Base-by-base conservation (phyloP, 2,888 invertebrate genomes). In the Eurois occulta region DNA sequence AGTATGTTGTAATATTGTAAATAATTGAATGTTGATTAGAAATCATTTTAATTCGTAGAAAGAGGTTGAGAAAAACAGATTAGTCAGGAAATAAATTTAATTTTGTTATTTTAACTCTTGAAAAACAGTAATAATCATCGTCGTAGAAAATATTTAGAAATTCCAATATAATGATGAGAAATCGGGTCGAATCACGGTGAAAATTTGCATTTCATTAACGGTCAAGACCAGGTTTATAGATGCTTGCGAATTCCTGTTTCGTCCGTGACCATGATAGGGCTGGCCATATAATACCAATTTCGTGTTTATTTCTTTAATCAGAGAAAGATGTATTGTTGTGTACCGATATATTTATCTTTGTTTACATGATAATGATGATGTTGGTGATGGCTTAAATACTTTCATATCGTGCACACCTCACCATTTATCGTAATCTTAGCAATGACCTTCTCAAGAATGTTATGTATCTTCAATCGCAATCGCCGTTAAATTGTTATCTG, bases 361-460 rank as follows among this genome's bases (percentile, higher is more conserved):
- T 68, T 48, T 66, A 46, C 4, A 62, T n/a, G n/a, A 65, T 65
- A 65, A 41, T 18, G 4, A 21, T 66, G 6, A 24, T 65, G 16
- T 32, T 52, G n/a, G 41, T 52, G 41, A 18, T 72, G 2, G 16
- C 16, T 38, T 55, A 21, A 58, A 28, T 16, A 41, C 10, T 18
- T 28, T n/a, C n/a, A 66, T 80, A 79, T 73, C 67, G 24, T 24
- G 8, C 32, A 38, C 10, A 74, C 6, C 10, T 73, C 7, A 41
- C 18, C 5, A 41, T 52, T 60, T 48, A 79, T 32, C 24, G 32
- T 80, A 80, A 72, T 48, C 46, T 35, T 65, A n/a, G 13, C 75
- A 32, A 66, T 58, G 41, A 35, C 48, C 28, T 48, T 55, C 32
- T 55, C 35, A 75, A 75, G 48, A 75, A 75, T 81, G 24, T 75